phyloP scores from a whole-genome alignment of 2,113 vertebrate genomes.

The Erythrolamprus reginae region DNA sequence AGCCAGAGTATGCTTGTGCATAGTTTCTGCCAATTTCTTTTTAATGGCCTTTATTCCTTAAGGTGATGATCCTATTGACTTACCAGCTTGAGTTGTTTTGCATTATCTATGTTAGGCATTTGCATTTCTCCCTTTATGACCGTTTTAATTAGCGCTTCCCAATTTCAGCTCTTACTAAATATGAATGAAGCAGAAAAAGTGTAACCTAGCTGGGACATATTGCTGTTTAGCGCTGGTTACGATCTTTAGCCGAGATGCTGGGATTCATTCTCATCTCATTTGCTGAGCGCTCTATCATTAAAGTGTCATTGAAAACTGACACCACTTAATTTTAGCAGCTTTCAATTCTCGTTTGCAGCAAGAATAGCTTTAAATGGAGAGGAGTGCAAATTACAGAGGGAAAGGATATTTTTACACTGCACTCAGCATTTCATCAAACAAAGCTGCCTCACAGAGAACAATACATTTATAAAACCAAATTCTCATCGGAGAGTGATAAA shows the following conservation, averaged over 20 bases:
- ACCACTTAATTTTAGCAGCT: constrained; percentile 98
- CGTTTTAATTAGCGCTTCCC: constrained; percentile 59
- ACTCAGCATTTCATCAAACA: constrained; percentile 87
- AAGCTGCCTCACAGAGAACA: constrained; percentile 77
- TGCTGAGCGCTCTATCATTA: constrained; percentile 92
- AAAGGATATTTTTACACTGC: constrained; percentile 81
- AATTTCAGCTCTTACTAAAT: constrained; percentile 55
- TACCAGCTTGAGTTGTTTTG: constrained; percentile 41
- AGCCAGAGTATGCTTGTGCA: background rate
- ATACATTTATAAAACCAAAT: constrained; percentile 76
- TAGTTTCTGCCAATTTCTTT: constrained; percentile 8
- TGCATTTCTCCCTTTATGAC: constrained; percentile 42
- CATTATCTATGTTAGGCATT: constrained; percentile 22
- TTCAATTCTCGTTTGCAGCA: constrained; percentile 82
- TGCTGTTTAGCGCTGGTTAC: constrained; percentile 62
- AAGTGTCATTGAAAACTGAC: constrained; percentile 99
- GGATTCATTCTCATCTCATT: constrained; percentile 88
- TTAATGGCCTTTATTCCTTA: constrained; percentile 16
- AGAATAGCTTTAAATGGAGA: constrained; percentile 77
- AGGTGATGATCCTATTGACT: constrained; percentile 22
- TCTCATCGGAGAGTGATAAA: constrained; percentile 76
- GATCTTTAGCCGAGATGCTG: constrained; percentile 90
- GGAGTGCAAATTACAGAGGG: constrained; percentile 73
- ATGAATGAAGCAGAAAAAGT: constrained; percentile 67
- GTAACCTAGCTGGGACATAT: constrained; percentile 53